phyloP scores from a whole-genome alignment of 2,797 vertebrate genomes.

The Alfaro cultratus region DNA sequence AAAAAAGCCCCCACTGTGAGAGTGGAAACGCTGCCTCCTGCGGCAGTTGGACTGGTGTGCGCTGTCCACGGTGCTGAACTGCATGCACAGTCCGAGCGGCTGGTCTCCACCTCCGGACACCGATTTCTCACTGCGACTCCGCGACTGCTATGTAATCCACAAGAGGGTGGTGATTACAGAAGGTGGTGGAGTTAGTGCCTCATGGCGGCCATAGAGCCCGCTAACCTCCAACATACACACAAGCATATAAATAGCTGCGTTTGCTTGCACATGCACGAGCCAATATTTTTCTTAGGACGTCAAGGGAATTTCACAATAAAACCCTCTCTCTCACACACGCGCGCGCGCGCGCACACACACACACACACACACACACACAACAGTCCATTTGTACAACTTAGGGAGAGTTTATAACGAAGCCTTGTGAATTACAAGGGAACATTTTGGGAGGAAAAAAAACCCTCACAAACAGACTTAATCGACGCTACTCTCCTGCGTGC shows the following conservation, averaged over 20 bases:
- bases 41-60: constrained; percentile 20
- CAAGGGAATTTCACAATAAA: constrained; percentile 22
- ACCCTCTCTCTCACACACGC: neutral
- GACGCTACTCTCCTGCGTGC: constrained; percentile 14
- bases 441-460: constrained; percentile 23
- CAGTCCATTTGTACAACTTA: constrained; percentile 29
- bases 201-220: constrained; percentile 52
- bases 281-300: constrained; percentile 10
- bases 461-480: constrained; percentile 47
- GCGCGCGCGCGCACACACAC: no score
- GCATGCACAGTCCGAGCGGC: neutral
- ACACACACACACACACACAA: neutral
- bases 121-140: constrained; percentile 24
- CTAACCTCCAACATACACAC: constrained; percentile 23
- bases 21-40: constrained; percentile 9
- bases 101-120: constrained; percentile 13
- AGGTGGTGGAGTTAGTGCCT: constrained; percentile 54
- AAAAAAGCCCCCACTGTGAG: constrained; percentile 15
- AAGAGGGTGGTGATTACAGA: constrained; percentile 66
- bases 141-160: constrained; percentile 55
- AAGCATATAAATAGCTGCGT: neutral
- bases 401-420: constrained; percentile 46
- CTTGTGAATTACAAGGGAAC: constrained; percentile 38
- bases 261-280: constrained; percentile 6
- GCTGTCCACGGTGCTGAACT: constrained; percentile 71